Base-by-base conservation (phyloP, 2,888 invertebrate species). In the Octonoba sinensis region DNA sequence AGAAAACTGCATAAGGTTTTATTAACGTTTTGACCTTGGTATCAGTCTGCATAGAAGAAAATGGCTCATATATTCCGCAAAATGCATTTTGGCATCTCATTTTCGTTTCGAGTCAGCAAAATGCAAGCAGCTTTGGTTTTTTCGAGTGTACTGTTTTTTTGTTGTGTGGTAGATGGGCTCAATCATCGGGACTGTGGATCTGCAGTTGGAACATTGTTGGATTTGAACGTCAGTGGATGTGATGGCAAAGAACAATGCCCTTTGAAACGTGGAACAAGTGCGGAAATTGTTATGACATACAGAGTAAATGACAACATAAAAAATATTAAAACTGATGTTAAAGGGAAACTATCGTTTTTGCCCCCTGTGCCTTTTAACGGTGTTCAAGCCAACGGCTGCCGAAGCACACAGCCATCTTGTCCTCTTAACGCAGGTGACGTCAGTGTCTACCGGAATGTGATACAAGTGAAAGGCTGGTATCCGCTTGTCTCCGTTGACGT, bases 171-270 rank as follows among this genome's bases (percentile, higher is more conserved):
- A 36, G 36, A 36, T 36, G 36, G 36, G 6, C 36, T 36, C 36
- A 36, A 36, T 11, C 11, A 36, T 36, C 36, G 36, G 1, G 70
- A 70, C 16, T 70, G 70, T 16, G 59, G 70, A 0, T 49, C 67
- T 15, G 16, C 16, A n/a, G 18, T n/a, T n/a, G 49, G 20, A 1
- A 16, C 16, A 4, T 13, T 70, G 13, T 59, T 54, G 8, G 47
- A 70, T 11, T 22, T 70, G 12, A 24, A 16, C 12, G 70, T 70
- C 11, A 16, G 22, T 1, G 22, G 24, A 3, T 70, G 70, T n/a
- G 70, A 70, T n/a, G 70, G 36, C 1, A 20, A 4, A 47, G 70
- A 47, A 0, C 0, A 22, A 15, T 70, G 70, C 16, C 59, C 70
- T 12, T 13, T 70, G 6, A 13, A 27, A 1, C 46, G 70, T 1